Base-by-base conservation (phyloP, 1,140 invertebrate genomes). In the Nephotettix cincticeps region DNA sequence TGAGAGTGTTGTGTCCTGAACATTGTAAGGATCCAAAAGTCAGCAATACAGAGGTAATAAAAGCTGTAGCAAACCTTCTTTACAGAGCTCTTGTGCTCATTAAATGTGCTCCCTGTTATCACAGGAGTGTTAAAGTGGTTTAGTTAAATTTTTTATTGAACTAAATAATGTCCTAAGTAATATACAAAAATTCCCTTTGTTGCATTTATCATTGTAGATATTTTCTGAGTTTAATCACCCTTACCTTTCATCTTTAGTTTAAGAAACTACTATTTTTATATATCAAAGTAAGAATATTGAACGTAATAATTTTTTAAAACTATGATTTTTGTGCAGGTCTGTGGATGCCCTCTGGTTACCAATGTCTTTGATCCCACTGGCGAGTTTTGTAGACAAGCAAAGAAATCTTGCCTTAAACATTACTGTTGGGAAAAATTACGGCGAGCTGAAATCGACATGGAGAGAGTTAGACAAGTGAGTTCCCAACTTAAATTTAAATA, bases 21-120 rank as follows among this genome's bases (percentile, higher is more conserved):
- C 98, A 99, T 80, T 95, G 92, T 71, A 99, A 99, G 84, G 96
- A 99, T 78, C 91, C 94, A 0, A 96, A 97, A 85, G 89, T 97
- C 30, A 87, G 83, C 68, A 91, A 92, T 73, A 85, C 85, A 11
- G 91, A 94, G 77, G 91, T 82, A 71, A 76, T 70, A 64, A 72
- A n/a, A 36, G 27, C 17, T 17, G 21, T 25, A 17, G 40, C 21
- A 36, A 28, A 32, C 25, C 19, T 63, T 72, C 21, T 28, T 14
- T 58, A 29, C 32, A 21, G 40, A 21, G 11, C 1, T 69, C 23
- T 3, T 68, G 25, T 21, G 6, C 21, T 64, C 21, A 25, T n/a
- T 25, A n/a, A n/a, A n/a, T n/a, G n/a, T n/a, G n/a, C n/a, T n/a
- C n/a, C n/a, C n/a, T n/a, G n/a, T n/a, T n/a, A n/a, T n/a, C n/a